Base-by-base conservation (phyloP, 1,140 invertebrate genomes). In the Drosophila kikkawai region DNA sequence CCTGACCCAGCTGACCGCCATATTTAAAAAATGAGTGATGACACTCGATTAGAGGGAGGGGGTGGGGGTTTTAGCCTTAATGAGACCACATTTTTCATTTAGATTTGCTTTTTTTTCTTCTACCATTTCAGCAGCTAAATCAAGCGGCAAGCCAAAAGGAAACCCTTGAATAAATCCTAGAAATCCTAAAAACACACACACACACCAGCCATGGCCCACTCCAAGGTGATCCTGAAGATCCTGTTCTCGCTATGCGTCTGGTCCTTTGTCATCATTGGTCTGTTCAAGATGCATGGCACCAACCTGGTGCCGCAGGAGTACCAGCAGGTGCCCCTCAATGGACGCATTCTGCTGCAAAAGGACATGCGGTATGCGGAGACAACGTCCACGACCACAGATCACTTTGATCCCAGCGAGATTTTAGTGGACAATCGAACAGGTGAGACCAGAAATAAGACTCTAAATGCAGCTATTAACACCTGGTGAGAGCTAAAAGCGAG, bases 401-500 rank as follows among this genome's bases (percentile, higher is more conserved):
- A 91, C 17, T 91, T 92, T 22, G 87, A 92, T 91, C 88, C 92
- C 41, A 91, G 80, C 50, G 92, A 93, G 53, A 93, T 93, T 58
- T 64, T 93, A 17, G 91, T 93, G 19, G 92, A 93, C 22, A 93
- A 92, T 91, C 80, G 92, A 32, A 93, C 92, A 78, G 92, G 92
- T 93, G 42, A 73, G 69, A 2, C 3, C 26, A 29, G 0, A 34
- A 7, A 4, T 4, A 12, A n/a, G 3, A 7, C 1, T 4, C 22
- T 26, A 39, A n/a, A 15, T 6, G 4, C 6, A 34, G 48, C n/a
- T 0, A 32, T 51, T 51, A 51, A 9, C 29, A 34, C 9, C 17
- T 17, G 48, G n/a, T n/a, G 17, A 17, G 13, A 2, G 47, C 8
- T 9, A 7, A 50, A 29, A 32, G 51, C 19, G 29, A 36, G 29